Evolutionary conservation across 2,888 invertebrate species (phyloP).

Genomic region (Argyresthia albistria): DNA sequence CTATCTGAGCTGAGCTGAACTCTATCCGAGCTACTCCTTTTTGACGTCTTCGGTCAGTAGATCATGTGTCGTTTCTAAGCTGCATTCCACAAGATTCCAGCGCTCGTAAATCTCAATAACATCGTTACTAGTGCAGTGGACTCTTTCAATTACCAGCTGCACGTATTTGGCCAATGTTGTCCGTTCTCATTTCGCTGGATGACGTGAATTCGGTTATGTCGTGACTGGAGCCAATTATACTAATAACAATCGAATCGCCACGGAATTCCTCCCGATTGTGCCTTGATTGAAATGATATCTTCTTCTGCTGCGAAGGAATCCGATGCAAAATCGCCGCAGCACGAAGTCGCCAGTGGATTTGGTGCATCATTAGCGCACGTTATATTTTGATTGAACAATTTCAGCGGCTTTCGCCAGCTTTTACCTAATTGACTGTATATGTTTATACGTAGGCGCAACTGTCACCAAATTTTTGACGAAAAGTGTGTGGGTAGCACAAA

Average conservation of each 20-base stretch:
- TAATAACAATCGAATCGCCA: slow-evolving; percentile 7
- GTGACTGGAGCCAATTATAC: slow-evolving; percentile 23
- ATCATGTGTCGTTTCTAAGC: not conserved
- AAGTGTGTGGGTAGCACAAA: too few relatives aligned
- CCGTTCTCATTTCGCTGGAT: slow-evolving; percentile 16
- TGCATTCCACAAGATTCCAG: too few relatives aligned
- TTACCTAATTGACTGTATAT: not conserved
- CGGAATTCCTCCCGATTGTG: slow-evolving; percentile 10
- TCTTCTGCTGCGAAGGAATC: not conserved
- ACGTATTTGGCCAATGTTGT: slow-evolving; percentile 16
- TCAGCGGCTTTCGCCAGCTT: not conserved
- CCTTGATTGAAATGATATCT: slow-evolving; percentile 11
- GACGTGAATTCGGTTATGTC: slow-evolving; percentile 17
- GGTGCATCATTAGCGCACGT: slow-evolving; percentile 10
- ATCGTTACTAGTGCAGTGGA: slow-evolving; percentile 11
- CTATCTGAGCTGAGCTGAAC: too few relatives aligned
- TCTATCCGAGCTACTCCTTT: not conserved
- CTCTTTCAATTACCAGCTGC: slow-evolving; percentile 17
- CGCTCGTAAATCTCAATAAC: too few relatives aligned
- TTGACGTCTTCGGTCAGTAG: not conserved
- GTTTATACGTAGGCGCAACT: too few relatives aligned
- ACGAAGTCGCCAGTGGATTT: not conserved
- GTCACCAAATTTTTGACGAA: too few relatives aligned
- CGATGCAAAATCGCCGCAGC: not conserved
- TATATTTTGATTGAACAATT: slow-evolving; percentile 4